Evolutionary conservation across 2,113 vertebrate genomes (phyloP).

Genomic region (Sula dactylatra): DNA sequence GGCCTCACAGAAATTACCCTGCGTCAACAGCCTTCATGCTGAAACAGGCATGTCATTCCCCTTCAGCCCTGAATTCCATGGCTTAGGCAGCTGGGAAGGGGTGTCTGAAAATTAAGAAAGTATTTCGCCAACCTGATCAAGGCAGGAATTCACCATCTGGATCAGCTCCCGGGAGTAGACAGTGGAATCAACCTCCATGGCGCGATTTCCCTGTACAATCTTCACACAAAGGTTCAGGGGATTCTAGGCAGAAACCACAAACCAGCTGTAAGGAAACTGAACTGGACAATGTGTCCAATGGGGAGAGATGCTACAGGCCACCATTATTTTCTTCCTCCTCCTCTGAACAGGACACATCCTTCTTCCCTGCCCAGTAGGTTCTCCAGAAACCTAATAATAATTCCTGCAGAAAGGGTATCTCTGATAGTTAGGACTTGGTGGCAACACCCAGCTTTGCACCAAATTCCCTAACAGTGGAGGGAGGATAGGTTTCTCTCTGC

Average conservation of each 20-base stretch:
- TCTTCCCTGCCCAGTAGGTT: neutral
- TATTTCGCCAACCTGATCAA: slow-evolving; percentile 84
- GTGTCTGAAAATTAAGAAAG: neutral
- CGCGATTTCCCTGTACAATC: slow-evolving; percentile 96
- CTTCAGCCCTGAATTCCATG: neutral
- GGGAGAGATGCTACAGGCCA: neutral
- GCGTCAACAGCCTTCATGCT: neutral
- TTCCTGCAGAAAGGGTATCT: neutral
- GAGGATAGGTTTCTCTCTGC: neutral
- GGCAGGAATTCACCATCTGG: slow-evolving; percentile 88
- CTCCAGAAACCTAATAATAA: neutral
- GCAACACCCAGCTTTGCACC: neutral
- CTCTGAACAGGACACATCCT: neutral
- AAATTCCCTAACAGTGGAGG: neutral
- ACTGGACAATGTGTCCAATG: neutral
- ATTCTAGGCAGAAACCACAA: slow-evolving; percentile 79
- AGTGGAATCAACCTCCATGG: slow-evolving; percentile 91
- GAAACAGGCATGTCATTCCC: neutral
- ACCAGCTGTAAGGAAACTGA: neutral
- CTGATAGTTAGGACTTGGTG: neutral
- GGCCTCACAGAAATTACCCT: neutral
- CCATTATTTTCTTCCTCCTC: neutral
- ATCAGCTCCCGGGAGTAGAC: slow-evolving; percentile 87
- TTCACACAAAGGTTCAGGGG: slow-evolving; percentile 96
- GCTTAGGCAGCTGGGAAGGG: neutral